Conservation (phyloP, 2,113 vertebrate species). For the Sebastes fasciatus region DNA sequence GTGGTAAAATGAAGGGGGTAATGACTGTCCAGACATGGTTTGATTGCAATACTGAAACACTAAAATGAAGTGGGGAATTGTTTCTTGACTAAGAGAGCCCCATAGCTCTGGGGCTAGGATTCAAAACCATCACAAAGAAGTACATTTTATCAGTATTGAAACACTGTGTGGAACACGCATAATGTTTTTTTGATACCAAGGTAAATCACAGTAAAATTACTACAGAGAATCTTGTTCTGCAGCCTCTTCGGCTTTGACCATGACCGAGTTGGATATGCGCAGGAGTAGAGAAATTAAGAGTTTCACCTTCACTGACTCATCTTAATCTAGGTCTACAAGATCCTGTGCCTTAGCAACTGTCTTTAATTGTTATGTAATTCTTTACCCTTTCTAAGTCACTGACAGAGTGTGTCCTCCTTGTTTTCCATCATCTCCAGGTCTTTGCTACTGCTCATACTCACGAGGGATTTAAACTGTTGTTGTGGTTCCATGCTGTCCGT, state of each 20-base stretch:
- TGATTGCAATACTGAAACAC: not conserved
- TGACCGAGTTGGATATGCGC: not conserved
- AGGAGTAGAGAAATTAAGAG: not conserved
- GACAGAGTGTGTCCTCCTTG: constrained; percentile 2
- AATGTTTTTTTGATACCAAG: not conserved
- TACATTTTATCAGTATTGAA: not conserved
- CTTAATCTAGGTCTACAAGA: constrained; percentile 10
- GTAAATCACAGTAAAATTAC: not conserved
- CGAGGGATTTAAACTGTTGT: constrained; percentile 53
- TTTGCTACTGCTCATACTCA: constrained; percentile 27
- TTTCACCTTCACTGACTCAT: constrained; percentile 8
- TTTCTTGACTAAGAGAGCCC: not conserved
- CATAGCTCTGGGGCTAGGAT: not conserved
- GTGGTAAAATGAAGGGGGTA: not conserved
- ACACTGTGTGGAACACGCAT: not conserved
- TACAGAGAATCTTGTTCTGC: not conserved
- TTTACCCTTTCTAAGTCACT: not conserved
- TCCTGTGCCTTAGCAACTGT: not conserved
- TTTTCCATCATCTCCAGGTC: constrained; percentile 26
- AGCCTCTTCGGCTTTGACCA: not conserved
- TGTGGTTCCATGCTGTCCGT: constrained; percentile 43
- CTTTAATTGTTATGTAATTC: constrained; percentile 6
- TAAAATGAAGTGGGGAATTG: not conserved
- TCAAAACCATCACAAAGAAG: not conserved
- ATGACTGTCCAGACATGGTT: not conserved